phyloP scores from a whole-genome alignment of 2,797 vertebrate genomes.

The Danio albolineatus region DNA sequence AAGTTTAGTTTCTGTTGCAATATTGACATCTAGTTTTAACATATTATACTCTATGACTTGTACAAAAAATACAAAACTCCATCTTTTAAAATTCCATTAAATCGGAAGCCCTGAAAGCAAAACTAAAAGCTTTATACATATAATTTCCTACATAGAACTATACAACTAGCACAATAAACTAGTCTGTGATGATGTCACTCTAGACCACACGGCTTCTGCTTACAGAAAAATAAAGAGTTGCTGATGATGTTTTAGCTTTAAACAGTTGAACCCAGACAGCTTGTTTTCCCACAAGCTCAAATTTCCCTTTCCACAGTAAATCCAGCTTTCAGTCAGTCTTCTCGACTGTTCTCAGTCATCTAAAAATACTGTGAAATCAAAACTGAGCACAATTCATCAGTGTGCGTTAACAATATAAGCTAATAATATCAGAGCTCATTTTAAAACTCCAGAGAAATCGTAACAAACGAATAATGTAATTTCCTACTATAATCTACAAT shows the following conservation, averaged over 20 bases:
- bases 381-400: not conserved
- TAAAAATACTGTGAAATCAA: not conserved
- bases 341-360: not conserved
- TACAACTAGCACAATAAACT: too few relatives aligned
- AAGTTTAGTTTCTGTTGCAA: too few relatives aligned
- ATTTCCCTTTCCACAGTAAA: conserved; percentile 17
- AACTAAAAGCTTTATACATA: too few relatives aligned
- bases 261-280: conserved; percentile 48
- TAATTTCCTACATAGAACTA: too few relatives aligned
- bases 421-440: too few relatives aligned
- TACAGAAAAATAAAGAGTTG: conserved; percentile 38
- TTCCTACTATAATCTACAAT: not conserved
- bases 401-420: not conserved
- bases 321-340: conserved; percentile 4
- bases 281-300: conserved; percentile 50
- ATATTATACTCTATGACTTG: too few relatives aligned
- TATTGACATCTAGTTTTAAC: too few relatives aligned
- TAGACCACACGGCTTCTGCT: conserved; percentile 14
- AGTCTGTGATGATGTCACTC: too few relatives aligned
- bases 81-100: too few relatives aligned
- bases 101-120: too few relatives aligned
- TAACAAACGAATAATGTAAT: not conserved
- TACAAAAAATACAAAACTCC: too few relatives aligned
- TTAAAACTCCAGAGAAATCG: not conserved
- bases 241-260: conserved; percentile 55